Conservation (phyloP, 2,797 vertebrate genomes). For the Neosilurus hyrtlii region DNA sequence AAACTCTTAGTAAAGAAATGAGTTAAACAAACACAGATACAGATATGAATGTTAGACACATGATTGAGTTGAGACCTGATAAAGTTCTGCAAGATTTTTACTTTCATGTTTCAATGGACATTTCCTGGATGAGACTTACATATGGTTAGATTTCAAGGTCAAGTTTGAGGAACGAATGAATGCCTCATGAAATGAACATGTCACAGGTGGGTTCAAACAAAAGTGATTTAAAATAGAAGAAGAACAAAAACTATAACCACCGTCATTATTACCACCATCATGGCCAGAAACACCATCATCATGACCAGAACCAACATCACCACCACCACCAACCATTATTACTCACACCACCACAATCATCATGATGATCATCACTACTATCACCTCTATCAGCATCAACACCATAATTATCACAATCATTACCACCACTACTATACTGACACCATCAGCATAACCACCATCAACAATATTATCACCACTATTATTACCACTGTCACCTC, state of each 20-base stretch:
- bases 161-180: background rate
- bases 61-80: background rate
- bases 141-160: background rate
- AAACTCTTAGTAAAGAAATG: slow-evolving; percentile 28
- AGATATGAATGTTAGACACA: background rate
- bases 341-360: too few species aligned
- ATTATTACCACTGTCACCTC: too few species aligned
- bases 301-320: too few species aligned
- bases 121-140: background rate
- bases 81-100: background rate
- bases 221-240: background rate
- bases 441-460: too few species aligned
- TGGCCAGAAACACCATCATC: too few species aligned
- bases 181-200: background rate
- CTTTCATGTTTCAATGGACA: background rate
- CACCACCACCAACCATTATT: too few species aligned
- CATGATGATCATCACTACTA: too few species aligned
- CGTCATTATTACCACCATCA: too few species aligned
- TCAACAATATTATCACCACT: too few species aligned
- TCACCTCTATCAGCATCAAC: too few species aligned
- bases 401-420: too few species aligned
- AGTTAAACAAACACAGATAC: background rate
- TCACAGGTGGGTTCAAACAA: background rate
- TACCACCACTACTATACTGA: too few species aligned
- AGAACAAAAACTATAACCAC: background rate